phyloP scores from a whole-genome alignment of 1,140 invertebrate genomes.

The Meloidogyne exigua region DNA sequence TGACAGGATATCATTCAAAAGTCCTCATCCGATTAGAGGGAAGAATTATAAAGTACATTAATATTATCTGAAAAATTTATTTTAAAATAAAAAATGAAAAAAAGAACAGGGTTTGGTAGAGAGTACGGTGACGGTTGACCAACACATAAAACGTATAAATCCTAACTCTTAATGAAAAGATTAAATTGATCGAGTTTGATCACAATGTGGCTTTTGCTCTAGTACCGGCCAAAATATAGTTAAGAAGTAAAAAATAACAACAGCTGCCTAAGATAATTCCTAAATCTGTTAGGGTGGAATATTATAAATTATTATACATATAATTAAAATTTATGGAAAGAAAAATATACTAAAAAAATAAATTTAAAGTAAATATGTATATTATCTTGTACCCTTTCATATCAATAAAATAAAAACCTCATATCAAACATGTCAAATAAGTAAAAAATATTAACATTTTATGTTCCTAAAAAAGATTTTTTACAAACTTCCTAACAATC shows the following conservation, averaged over 20 bases:
- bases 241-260: background rate
- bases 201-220: background rate
- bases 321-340: too few relatives aligned
- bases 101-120: background rate
- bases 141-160: background rate
- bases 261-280: background rate
- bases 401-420: background rate
- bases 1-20: slow-evolving; percentile 5
- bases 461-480: background rate
- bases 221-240: background rate
- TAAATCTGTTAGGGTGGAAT: background rate
- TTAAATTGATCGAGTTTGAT: background rate
- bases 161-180: background rate
- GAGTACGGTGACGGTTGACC: too few relatives aligned
- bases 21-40: background rate
- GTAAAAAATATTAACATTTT: background rate
- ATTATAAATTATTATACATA: background rate
- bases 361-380: too few relatives aligned
- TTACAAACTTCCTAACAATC: background rate
- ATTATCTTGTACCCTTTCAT: too few relatives aligned
- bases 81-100: too few relatives aligned
- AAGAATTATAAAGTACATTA: background rate
- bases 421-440: background rate
- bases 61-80: background rate
- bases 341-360: too few relatives aligned